phyloP scores from a whole-genome alignment of 1,140 invertebrate species.

The Dendroctonus valens region DNA sequence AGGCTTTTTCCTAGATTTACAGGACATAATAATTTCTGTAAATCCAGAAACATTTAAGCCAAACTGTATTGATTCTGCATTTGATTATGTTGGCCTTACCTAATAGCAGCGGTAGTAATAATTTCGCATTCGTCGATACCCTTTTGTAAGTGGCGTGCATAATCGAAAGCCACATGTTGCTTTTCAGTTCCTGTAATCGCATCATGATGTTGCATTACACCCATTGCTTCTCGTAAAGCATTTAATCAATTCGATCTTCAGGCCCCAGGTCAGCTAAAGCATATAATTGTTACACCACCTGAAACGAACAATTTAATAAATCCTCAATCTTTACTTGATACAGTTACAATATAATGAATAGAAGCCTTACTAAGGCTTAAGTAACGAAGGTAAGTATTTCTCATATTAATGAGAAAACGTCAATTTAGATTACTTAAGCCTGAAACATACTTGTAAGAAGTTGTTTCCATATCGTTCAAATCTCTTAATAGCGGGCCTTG shows the following conservation, averaged over 20 bases:
- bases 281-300: constrained; percentile 55
- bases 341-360: no score
- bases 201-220: constrained; percentile 89
- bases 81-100: constrained; percentile 12
- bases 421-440: no score
- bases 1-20: no score
- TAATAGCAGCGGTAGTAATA: constrained; percentile 48
- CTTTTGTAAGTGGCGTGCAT: constrained; percentile 62
- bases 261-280: constrained; percentile 38
- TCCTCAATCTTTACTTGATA: no score
- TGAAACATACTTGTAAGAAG: constrained; percentile 56
- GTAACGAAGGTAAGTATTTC: no score
- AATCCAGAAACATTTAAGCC: no score
- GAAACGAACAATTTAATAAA: not conserved
- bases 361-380: no score
- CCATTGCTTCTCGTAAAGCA: constrained; percentile 56
- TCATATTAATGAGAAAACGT: no score
- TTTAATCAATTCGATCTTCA: constrained; percentile 44
- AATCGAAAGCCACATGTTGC: constrained; percentile 80
- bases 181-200: constrained; percentile 87
- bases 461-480: constrained; percentile 62
- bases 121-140: constrained; percentile 57
- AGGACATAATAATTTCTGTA: no score
- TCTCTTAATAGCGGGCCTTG: constrained; percentile 66
- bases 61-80: no score